Base-by-base conservation (phyloP, 2,888 invertebrate genomes). In the Pammene aurita region DNA sequence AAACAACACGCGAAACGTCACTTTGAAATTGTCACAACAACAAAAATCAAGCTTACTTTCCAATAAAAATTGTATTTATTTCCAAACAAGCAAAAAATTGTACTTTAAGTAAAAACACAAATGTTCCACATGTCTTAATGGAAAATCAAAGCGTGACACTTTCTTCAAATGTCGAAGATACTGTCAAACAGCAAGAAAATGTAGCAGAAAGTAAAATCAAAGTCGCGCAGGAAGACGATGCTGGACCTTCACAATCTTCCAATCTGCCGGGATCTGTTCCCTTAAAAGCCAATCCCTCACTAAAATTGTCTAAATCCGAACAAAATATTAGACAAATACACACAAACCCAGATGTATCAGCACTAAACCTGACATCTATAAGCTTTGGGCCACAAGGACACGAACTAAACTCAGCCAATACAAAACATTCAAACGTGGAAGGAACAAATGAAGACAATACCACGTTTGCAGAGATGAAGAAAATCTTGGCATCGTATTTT, bases 401-500 rank as follows among this genome's bases (percentile, higher is more conserved):
- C 72, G 71, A 72, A 13, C 68, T 78, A 0, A 81, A 77, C 71
- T 81, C 80, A 41, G 61, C 82, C 7, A 84, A 84, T 66, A 63
- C 84, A 0, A 81, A 78, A 69, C 89, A 89, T 66, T 67, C 86
- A 0, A 85, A 87, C 77, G 80, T 87, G 69, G 76, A 80, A 14
- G 72, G 72, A 46, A 56, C 67, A 7, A 77, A 73, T 2, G 77
- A 79, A 46, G 78, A 79, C 46, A 84, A 84, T 34, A 80, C 86
- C 1, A 87, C 85, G 0, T 75, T 89, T 46, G 74, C 86, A 14
- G 92, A 92, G 65, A 72, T 92, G 0, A 90, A 86, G 74, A 86
- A 86, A 14, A 88, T 91, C 46, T 87, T 92, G 86, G 85, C 84
- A 0, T 86, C 90, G 0, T 91, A 89, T 74, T 90, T 91, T 58